phyloP scores from a whole-genome alignment of 2,113 vertebrate genomes.

The Aythya baeri region DNA sequence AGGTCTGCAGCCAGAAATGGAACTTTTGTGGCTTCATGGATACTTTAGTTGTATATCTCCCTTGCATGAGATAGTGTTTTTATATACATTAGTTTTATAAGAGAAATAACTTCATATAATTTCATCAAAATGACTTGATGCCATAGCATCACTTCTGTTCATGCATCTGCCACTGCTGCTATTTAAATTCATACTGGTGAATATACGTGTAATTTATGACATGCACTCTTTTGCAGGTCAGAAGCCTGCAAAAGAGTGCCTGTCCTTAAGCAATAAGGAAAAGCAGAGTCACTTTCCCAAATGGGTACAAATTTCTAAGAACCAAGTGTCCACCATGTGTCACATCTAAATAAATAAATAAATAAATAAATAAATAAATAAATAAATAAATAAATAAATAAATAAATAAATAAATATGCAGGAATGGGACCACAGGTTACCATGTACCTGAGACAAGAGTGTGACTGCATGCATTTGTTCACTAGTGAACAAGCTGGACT shows the following conservation, averaged over 20 bases:
- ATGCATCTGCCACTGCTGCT: background rate
- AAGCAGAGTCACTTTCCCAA: background rate
- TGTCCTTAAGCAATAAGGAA: background rate
- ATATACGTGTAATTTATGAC: background rate
- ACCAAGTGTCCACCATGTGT: background rate
- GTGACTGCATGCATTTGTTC: no score
- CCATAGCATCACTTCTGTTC: background rate
- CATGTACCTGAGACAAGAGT: no score
- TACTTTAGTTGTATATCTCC: background rate
- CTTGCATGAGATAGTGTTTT: background rate
- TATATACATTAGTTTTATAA: background rate
- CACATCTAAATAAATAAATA: background rate
- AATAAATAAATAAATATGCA: background rate
- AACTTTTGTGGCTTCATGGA: background rate
- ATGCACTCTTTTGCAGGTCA: background rate
- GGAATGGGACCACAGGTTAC: no score
- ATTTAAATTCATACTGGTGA: background rate
- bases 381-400: no score
- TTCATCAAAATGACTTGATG: background rate
- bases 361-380: no score
- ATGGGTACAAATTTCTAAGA: background rate
- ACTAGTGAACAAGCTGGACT: no score
- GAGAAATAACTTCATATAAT: background rate
- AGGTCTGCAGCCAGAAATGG: background rate
- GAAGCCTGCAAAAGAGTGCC: background rate